phyloP scores from a whole-genome alignment of 2,888 invertebrate species.

The Acanthacorydalis orientalis region DNA sequence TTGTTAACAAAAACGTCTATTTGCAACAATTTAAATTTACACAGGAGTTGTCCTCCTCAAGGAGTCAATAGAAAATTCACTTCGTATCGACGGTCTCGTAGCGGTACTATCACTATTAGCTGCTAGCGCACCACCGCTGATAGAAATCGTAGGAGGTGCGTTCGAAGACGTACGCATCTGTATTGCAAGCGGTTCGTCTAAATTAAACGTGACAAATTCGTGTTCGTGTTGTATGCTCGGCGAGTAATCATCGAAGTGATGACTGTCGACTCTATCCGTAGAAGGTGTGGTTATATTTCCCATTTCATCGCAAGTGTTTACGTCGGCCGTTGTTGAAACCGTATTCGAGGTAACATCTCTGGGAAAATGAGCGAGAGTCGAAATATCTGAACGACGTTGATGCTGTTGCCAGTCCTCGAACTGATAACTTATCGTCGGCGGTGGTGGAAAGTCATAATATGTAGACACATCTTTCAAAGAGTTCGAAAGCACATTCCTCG shows the following conservation, averaged over 20 bases:
- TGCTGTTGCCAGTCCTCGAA: slow-evolving; percentile 25
- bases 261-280: slow-evolving; percentile 12
- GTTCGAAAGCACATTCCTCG: slow-evolving; percentile 27
- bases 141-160: slow-evolving; percentile 14
- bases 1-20: slow-evolving; percentile 18
- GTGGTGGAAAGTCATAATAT: slow-evolving; percentile 47
- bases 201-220: slow-evolving; percentile 54
- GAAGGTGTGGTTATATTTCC: slow-evolving; percentile 11
- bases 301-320: slow-evolving; percentile 25
- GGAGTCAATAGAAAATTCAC: slow-evolving; percentile 32
- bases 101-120: not conserved
- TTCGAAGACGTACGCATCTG: slow-evolving; percentile 22
- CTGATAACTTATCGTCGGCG: slow-evolving; percentile 40
- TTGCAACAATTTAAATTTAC: slow-evolving; percentile 19
- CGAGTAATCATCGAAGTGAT: slow-evolving; percentile 32
- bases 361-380: slow-evolving; percentile 26
- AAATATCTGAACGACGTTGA: slow-evolving; percentile 10
- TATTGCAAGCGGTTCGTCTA: slow-evolving; percentile 32
- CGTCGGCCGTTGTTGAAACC: slow-evolving; percentile 45
- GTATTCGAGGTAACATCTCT: slow-evolving; percentile 54
- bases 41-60: slow-evolving; percentile 43
- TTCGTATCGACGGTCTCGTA: slow-evolving; percentile 11
- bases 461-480: slow-evolving; percentile 40
- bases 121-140: slow-evolving; percentile 25
- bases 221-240: slow-evolving; percentile 38